phyloP scores from a whole-genome alignment of 2,797 vertebrate genomes.

The Melanotaenia maccullochi region DNA sequence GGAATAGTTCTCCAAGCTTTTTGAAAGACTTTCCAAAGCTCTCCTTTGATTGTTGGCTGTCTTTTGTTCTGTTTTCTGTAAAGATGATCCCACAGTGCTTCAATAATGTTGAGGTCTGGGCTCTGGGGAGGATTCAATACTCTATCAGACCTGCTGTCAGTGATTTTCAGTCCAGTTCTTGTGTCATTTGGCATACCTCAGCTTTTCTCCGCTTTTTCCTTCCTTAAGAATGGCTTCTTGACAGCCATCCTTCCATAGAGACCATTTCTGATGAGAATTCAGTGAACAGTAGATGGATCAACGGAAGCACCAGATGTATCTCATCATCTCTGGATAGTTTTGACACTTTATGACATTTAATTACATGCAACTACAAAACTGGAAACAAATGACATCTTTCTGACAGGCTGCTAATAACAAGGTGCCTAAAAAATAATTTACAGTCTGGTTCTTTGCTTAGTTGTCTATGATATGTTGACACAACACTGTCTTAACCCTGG shows the following conservation, averaged over 20 bases:
- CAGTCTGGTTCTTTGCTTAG: background rate
- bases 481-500: background rate
- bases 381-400: background rate
- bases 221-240: background rate
- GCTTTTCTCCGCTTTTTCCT: background rate
- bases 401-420: background rate
- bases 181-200: background rate
- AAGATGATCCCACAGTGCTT: background rate
- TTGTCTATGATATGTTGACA: background rate
- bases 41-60: background rate
- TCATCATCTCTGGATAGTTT: background rate
- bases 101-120: background rate
- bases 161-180: background rate
- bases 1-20: constrained; percentile 1
- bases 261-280: background rate
- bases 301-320: background rate
- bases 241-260: background rate
- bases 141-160: background rate
- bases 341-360: background rate
- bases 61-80: background rate
- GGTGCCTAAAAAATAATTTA: background rate
- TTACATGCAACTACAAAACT: background rate
- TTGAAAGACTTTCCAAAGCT: background rate
- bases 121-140: background rate
- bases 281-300: background rate